These are phyloP conservation scores for Unio pictorum DNA, from an alignment of 2,888 invertebrate species.

Conservation along the genomic window DNA sequence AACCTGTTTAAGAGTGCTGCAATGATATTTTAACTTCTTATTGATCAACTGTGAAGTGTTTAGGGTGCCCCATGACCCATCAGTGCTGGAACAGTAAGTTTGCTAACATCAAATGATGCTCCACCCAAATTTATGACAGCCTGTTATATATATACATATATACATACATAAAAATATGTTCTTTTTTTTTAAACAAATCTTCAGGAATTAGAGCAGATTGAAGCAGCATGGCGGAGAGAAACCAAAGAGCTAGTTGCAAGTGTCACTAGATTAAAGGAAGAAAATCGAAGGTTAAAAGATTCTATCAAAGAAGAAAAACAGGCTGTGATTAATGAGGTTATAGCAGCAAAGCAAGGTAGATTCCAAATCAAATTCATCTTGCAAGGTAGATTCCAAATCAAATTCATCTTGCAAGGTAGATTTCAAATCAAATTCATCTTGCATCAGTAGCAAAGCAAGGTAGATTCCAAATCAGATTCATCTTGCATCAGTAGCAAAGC, in stretches of 20 bases:
- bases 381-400: constrained; percentile 27
- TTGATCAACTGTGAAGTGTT: too few relatives aligned
- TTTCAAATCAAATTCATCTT: background rate
- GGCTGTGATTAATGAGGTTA: constrained; percentile 56
- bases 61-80: too few relatives aligned
- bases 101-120: too few relatives aligned
- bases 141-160: background rate
- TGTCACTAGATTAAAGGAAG: constrained; percentile 90
- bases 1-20: too few relatives aligned
- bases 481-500: constrained; percentile 32
- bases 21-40: too few relatives aligned
- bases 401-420: constrained; percentile 30
- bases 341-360: constrained; percentile 55
- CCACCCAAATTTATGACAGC: background rate
- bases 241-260: constrained; percentile 89
- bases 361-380: background rate
- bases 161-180: background rate
- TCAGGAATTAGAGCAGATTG: constrained; percentile 95
- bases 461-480: constrained; percentile 18
- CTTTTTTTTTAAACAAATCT: constrained; percentile 4
- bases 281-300: constrained; percentile 84
- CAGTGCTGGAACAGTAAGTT: too few relatives aligned
- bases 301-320: constrained; percentile 65
- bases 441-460: constrained; percentile 39
- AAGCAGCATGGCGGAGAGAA: constrained; percentile 96